These are phyloP conservation scores for Cheirogaleus major DNA, from an alignment of 2,797 vertebrate genomes.

Conservation along the genomic window DNA sequence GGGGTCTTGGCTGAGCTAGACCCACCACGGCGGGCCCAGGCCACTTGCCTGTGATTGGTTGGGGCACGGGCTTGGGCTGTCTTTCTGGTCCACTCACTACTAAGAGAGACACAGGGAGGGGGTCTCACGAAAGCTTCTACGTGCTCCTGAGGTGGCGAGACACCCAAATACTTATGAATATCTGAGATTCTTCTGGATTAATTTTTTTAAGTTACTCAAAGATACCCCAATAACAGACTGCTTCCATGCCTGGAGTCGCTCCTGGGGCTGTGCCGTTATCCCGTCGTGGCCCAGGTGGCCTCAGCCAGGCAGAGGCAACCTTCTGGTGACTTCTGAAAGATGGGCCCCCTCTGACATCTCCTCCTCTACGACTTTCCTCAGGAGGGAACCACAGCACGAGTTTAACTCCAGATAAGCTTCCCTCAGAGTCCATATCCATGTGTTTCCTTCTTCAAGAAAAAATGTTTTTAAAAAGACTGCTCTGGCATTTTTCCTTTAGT, in stretches of 20 bases:
- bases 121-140: not conserved
- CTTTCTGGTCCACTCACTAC: not conserved
- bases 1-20: not conserved
- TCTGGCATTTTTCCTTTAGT: not conserved
- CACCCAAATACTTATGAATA: not conserved
- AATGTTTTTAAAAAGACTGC: not conserved
- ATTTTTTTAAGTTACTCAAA: not conserved
- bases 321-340: not conserved
- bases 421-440: fast-evolving
- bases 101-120: not conserved
- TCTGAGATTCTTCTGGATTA: not conserved
- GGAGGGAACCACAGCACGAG: not conserved
- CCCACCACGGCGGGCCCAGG: fast-evolving
- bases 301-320: not conserved
- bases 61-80: not conserved
- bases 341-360: not conserved
- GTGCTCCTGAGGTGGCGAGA: not conserved
- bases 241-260: not conserved
- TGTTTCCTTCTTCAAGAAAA: not conserved
- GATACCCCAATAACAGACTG: not conserved
- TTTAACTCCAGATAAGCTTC: not conserved
- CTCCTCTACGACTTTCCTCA: not conserved
- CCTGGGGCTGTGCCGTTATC: not conserved
- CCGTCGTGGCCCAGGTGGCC: not conserved
- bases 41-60: not conserved